Evolutionary conservation across 2,113 vertebrate species (phyloP).

Genomic region (Vireo altiloquus): DNA sequence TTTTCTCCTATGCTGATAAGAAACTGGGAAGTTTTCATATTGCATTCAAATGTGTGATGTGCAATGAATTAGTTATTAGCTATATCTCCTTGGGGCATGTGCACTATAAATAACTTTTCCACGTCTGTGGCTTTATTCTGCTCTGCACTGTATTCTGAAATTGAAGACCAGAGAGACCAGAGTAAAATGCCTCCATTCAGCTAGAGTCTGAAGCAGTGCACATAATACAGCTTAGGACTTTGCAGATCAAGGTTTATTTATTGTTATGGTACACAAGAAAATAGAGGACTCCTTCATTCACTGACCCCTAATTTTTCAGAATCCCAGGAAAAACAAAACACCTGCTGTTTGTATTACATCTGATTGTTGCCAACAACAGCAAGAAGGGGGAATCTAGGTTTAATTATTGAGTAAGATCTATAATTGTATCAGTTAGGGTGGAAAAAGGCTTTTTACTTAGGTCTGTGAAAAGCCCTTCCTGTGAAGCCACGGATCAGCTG

Average conservation of each 20-base stretch:
- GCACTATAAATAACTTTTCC: constrained; percentile 54
- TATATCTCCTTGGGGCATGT: neutral
- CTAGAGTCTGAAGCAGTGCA: neutral
- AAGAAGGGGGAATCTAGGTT: neutral
- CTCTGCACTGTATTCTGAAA: neutral
- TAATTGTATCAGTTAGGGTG: neutral
- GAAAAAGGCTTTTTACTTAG: neutral
- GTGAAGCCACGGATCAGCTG: neutral
- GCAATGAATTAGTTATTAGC: constrained; percentile 56
- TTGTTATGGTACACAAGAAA: neutral
- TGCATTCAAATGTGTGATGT: constrained; percentile 13
- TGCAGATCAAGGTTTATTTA: neutral
- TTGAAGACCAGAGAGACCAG: neutral
- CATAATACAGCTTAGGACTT: neutral
- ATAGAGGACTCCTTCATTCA: neutral
- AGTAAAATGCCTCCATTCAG: neutral
- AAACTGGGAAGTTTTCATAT: constrained; percentile 31
- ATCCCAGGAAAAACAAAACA: neutral
- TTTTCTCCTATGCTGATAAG: constrained; percentile 35
- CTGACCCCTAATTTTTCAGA: neutral
- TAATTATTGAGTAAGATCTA: neutral
- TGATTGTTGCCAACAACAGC: neutral
- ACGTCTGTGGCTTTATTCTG: constrained; percentile 13
- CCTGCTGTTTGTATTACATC: neutral
- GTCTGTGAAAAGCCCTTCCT: neutral